Percentiles rank a stretch among this genome's conserved stretches.
These are phyloP conservation scores for Ceratitis capitata DNA, from an alignment of 1,140 invertebrate genomes.

Conservation along the genomic window DNA sequence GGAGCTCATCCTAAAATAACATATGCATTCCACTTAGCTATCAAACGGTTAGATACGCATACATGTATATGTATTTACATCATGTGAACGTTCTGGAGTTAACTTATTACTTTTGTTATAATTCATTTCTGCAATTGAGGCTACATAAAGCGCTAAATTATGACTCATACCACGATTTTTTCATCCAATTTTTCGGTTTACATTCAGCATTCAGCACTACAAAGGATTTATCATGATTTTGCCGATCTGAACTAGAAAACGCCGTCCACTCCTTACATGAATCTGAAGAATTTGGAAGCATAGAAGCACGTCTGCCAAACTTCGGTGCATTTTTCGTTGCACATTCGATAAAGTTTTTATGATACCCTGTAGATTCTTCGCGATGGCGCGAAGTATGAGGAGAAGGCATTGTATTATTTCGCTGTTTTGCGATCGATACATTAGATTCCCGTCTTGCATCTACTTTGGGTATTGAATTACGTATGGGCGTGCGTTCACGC, in stretches of 20 bases:
- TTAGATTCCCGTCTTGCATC: not conserved
- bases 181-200: slow-evolving; percentile 62
- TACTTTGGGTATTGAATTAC: slow-evolving; percentile 16
- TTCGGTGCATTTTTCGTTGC: slow-evolving; percentile 49
- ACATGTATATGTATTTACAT: no score
- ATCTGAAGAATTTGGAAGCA: slow-evolving; percentile 53
- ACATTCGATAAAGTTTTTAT: slow-evolving; percentile 48
- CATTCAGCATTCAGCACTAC: slow-evolving; percentile 58
- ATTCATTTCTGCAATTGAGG: no score
- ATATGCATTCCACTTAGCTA: no score
- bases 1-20: no score
- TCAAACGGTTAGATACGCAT: no score
- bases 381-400: slow-evolving; percentile 49
- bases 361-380: not conserved
- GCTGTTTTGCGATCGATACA: not conserved
- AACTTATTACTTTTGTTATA: no score
- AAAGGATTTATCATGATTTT: slow-evolving; percentile 51
- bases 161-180: slow-evolving; percentile 62
- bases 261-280: slow-evolving; percentile 56
- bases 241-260: slow-evolving; percentile 45
- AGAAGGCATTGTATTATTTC: not conserved
- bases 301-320: slow-evolving; percentile 57
- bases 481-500: slow-evolving; percentile 49
- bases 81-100: no score
- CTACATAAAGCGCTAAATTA: slow-evolving; percentile 37